phyloP scores from a whole-genome alignment of 2,797 vertebrate genomes.

The Diplodus puntazzo region DNA sequence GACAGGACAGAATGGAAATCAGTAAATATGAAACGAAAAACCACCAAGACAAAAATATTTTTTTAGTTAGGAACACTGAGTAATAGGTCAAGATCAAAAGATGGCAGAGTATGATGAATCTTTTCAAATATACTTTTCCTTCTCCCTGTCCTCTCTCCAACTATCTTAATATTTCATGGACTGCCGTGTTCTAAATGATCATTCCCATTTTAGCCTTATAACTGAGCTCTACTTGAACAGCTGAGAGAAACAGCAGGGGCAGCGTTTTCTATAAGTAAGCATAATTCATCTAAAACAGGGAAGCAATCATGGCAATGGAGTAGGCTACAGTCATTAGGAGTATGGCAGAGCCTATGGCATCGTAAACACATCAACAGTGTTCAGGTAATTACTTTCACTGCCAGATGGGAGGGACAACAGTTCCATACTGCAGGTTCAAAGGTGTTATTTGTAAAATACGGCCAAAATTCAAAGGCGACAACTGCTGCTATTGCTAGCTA shows the following conservation, averaged over 20 bases:
- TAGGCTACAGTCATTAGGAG: no score
- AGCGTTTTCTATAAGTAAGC: background rate
- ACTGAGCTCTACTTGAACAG: slow-evolving; percentile 18
- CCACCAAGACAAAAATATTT: background rate
- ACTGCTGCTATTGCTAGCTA: no score
- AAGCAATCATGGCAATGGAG: no score
- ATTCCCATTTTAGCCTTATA: slow-evolving; percentile 50
- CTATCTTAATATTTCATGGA: slow-evolving; percentile 75
- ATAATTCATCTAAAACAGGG: slow-evolving; percentile 13
- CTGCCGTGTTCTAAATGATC: slow-evolving; percentile 60
- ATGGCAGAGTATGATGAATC: slow-evolving; percentile 49
- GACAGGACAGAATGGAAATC: background rate
- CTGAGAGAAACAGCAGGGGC: background rate
- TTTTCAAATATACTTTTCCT: slow-evolving; percentile 36
- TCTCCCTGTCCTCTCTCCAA: slow-evolving; percentile 22
- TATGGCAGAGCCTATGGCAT: no score
- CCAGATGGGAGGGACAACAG: no score
- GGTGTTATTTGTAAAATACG: no score
- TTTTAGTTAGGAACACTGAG: background rate
- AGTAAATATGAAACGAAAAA: slow-evolving; percentile 4
- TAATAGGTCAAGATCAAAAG: slow-evolving; percentile 44
- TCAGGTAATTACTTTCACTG: no score
- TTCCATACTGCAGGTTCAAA: no score
- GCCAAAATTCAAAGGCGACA: no score
- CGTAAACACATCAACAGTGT: no score